A percentile compares a stretch with the other conserved stretches of the same genome.
Evolutionary conservation across 2,113 vertebrate species (phyloP).

Genomic region (Pangasianodon gigas): DNA sequence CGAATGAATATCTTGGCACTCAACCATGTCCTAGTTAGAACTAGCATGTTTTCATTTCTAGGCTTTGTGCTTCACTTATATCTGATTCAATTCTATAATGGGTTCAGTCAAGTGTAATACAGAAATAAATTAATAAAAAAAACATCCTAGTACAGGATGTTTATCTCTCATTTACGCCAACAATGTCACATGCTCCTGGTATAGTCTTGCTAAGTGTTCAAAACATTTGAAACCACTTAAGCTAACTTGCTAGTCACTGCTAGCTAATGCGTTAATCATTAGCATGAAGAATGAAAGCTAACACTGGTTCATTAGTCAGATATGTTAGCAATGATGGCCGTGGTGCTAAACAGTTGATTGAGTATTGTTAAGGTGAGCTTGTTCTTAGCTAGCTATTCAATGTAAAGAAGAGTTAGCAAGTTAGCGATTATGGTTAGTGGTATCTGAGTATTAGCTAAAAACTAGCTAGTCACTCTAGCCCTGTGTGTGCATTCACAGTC

Average conservation of each 20-base stretch:
- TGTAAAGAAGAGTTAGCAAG: not conserved
- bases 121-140: not conserved
- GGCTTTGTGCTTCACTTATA: not conserved
- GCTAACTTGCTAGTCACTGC: not conserved
- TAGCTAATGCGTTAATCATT: not conserved
- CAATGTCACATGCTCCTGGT: no score
- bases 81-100: not conserved
- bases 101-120: not conserved
- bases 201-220: not conserved
- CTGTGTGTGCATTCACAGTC: not conserved
- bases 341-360: not conserved
- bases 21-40: conserved; percentile 12
- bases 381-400: not conserved
- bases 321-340: not conserved
- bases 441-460: not conserved
- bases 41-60: not conserved
- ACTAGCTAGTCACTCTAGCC: not conserved
- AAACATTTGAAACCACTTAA: not conserved
- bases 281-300: not conserved
- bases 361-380: not conserved
- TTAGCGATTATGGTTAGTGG: not conserved
- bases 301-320: not conserved
- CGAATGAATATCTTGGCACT: conserved; percentile 8
- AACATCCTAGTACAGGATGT: not conserved
- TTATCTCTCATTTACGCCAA: not conserved